Percentiles rank a stretch among this genome's conserved stretches.
phyloP scores from a whole-genome alignment of 2,888 invertebrate species.

The Trichacis sp. region DNA sequence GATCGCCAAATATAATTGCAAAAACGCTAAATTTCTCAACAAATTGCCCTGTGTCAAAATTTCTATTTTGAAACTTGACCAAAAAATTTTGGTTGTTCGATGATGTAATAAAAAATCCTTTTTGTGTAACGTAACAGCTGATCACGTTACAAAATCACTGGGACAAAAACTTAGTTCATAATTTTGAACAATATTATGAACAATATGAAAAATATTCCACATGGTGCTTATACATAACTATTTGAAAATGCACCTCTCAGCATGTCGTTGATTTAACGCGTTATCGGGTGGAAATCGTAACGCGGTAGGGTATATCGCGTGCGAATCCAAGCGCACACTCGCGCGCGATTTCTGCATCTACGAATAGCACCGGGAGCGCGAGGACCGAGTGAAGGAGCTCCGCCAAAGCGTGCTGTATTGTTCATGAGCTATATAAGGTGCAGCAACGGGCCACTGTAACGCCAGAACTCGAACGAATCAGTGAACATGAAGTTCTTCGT shows the following conservation, averaged over 20 bases:
- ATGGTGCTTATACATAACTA: not conserved
- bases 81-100: too few species aligned
- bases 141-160: too few species aligned
- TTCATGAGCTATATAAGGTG: conserved; percentile 2
- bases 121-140: too few species aligned
- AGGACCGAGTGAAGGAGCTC: not conserved
- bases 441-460: not conserved
- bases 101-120: too few species aligned
- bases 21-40: too few species aligned
- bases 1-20: too few species aligned
- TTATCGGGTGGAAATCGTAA: not conserved
- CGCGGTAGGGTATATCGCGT: not conserved
- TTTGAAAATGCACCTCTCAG: not conserved
- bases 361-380: not conserved
- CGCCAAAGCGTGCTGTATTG: not conserved
- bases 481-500: conserved; percentile 2
- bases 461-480: not conserved
- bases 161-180: too few species aligned
- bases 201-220: too few species aligned
- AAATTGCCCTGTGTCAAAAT: too few species aligned
- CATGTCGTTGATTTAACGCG: not conserved
- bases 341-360: conserved; percentile 1
- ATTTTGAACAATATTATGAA: too few species aligned
- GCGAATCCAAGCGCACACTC: not conserved
- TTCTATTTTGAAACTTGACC: too few species aligned